These are phyloP conservation scores for Lepus europaeus DNA, from an alignment of 2,113 vertebrate species.

Conservation along the genomic window DNA sequence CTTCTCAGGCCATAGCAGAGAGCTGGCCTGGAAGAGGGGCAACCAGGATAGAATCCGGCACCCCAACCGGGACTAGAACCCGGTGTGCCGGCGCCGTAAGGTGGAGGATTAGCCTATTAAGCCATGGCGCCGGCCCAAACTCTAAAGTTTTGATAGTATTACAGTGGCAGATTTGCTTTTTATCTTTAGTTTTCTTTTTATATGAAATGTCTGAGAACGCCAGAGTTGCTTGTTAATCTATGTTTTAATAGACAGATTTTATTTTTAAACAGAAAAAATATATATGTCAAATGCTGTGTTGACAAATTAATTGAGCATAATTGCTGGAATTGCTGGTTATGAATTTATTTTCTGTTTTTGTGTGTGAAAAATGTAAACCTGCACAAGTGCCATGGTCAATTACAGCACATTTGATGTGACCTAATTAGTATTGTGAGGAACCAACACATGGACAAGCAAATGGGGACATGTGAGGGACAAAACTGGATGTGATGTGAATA, in stretches of 20 bases:
- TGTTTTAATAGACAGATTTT: constrained; percentile 78
- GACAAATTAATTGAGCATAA: constrained; percentile 92
- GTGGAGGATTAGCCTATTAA: no score
- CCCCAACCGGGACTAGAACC: no score
- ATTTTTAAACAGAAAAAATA: constrained; percentile 83
- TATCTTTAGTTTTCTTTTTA: constrained; percentile 50
- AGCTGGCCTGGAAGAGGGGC: no score
- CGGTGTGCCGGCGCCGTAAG: no score
- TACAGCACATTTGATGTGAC: constrained; percentile 87
- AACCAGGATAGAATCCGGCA: no score
- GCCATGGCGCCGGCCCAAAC: no score
- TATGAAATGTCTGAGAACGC: constrained; percentile 59
- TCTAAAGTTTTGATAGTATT: constrained; percentile 25
- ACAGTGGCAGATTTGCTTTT: constrained; percentile 18
- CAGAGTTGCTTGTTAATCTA: constrained; percentile 40
- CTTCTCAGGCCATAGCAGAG: no score
- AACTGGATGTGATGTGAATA: constrained; percentile 90
- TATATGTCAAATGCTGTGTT: constrained; percentile 85
- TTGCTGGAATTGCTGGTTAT: constrained; percentile 92
- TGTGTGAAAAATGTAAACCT: constrained; percentile 88
- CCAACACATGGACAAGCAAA: constrained; percentile 88
- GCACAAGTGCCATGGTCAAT: constrained; percentile 92
- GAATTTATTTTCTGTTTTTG: constrained; percentile 90
- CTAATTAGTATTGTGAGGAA: constrained; percentile 93
- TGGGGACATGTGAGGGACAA: constrained; percentile 86